Evolutionary conservation across 2,888 invertebrate genomes (phyloP), one percentile per base, ranked within the genome.

Genomic region (Empis stercorea): DNA sequence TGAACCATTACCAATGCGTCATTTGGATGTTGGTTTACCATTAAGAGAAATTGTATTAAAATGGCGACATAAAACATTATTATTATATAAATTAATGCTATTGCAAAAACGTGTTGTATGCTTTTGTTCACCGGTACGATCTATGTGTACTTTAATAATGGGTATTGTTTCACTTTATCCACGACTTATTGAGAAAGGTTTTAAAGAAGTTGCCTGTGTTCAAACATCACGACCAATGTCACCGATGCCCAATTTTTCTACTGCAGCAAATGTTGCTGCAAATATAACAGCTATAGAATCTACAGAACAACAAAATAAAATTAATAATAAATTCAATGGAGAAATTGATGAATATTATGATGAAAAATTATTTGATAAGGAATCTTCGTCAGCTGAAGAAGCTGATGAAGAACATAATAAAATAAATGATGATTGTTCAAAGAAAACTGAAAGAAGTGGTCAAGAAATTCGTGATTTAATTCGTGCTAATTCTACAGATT

Each of bases 81-180:
- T 95, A 50, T 71, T 99, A 41, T 95, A 96, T 65, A 99, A 99
- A 70, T 72, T 97, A 47, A 70, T 97, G 47, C 72, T 99, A 43
- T 73, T 99, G 49, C 89, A 96, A 62, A 81, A 85, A 57, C 79
- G 87, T 64, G 84, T 96, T 38, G 78, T 99, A 46, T 88, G 96
- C 63, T 91, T 87, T 68, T 88, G 92, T 47, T 85, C 93, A 16
- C 95, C 96, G 2, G 96, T 95, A 2, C 85, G 91, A 51, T 80
- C 84, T 9, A 73, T 97, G 54, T 94, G 95, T 57, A 80, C 85
- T 9, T 79, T 87, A 6, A 79, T 97, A 56, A 72, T 99, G 46
- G 85, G 94, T 7, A 74, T 97, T 44, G 74, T 94, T 1, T 96
- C 96, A 2, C 68, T 99, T 32, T 81, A 92, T 69, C 97, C 97